Percentiles rank a stretch among this genome's conserved stretches.
phyloP scores from a whole-genome alignment of 2,888 invertebrate species.

The Rhimphoctona megacephalus region DNA sequence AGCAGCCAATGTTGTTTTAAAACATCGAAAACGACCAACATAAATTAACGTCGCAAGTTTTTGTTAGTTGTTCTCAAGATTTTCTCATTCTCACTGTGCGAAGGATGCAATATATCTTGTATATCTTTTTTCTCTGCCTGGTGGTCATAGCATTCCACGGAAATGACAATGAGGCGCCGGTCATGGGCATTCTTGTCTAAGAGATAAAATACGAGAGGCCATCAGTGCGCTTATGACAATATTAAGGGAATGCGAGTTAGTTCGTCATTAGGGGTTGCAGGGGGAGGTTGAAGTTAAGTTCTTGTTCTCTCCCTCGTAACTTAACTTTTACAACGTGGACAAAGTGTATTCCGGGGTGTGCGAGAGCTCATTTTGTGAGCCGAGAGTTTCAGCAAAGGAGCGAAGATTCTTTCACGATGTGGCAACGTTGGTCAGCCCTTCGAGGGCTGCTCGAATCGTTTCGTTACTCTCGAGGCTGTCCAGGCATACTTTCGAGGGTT shows the following conservation, averaged over 20 bases:
- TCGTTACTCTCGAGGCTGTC: constrained; percentile 52
- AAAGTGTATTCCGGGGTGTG: neutral
- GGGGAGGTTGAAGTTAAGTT: constrained; percentile 35
- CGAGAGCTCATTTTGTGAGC: neutral
- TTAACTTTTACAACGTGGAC: neutral
- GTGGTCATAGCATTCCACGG: neutral
- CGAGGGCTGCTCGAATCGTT: constrained; percentile 52
- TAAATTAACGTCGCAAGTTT: constrained; percentile 5
- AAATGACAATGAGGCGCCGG: constrained; percentile 34
- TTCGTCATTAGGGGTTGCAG: constrained; percentile 66
- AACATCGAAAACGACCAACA: constrained; percentile 1
- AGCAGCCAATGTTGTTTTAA: neutral
- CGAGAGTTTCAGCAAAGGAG: constrained; percentile 12
- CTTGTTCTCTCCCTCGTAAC: constrained; percentile 13
- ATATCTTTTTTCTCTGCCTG: neutral
- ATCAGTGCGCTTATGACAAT: constrained; percentile 43
- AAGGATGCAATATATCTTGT: constrained; percentile 46
- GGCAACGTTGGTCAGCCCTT: constrained; percentile 64
- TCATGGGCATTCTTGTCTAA: constrained; percentile 11
- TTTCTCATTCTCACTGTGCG: constrained; percentile 19
- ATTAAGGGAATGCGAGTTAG: constrained; percentile 62
- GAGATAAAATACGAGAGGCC: constrained; percentile 33
- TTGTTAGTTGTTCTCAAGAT: constrained; percentile 36
- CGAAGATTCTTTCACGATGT: constrained; percentile 41
- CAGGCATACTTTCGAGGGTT: constrained; percentile 55